Evolutionary conservation across 2,113 vertebrate genomes (phyloP).

Genomic region (Zosterops japonicus): DNA sequence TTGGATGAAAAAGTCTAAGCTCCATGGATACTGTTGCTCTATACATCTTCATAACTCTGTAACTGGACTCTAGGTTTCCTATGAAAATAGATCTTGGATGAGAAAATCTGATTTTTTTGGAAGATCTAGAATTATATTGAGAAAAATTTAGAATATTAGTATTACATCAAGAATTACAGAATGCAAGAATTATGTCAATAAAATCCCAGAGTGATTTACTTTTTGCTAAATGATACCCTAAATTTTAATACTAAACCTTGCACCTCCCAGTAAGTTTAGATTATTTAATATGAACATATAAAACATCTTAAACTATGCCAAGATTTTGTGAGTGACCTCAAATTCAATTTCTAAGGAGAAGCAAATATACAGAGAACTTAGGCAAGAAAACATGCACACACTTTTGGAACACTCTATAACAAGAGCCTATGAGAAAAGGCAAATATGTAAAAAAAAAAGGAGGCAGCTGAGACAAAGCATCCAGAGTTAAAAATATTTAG

Average conservation of each 20-base stretch:
- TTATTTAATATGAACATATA: not conserved
- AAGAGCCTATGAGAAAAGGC: not conserved
- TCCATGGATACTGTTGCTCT: slow-evolving; percentile 30
- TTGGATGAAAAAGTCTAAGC: not conserved
- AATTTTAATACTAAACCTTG: not conserved
- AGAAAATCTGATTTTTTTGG: not conserved
- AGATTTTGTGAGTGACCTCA: not conserved
- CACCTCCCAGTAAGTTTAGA: not conserved
- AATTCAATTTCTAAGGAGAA: not conserved
- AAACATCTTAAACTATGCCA: not conserved
- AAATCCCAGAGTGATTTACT: not conserved
- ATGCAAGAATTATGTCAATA: not conserved
- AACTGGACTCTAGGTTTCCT: not conserved
- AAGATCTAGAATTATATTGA: not conserved
- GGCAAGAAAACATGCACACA: not conserved
- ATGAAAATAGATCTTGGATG: not conserved
- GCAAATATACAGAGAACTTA: not conserved
- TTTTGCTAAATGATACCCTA: not conserved
- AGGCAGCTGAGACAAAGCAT: not conserved
- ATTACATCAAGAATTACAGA: not conserved
- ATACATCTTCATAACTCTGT: not conserved
- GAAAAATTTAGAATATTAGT: not conserved
- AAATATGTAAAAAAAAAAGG: not conserved
- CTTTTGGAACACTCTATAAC: not conserved
- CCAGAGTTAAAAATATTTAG: not conserved